Percentiles rank a stretch among this genome's conserved stretches.
These are phyloP conservation scores for Tridacna gigas DNA, from an alignment of 2,888 invertebrate genomes.

Conservation along the genomic window DNA sequence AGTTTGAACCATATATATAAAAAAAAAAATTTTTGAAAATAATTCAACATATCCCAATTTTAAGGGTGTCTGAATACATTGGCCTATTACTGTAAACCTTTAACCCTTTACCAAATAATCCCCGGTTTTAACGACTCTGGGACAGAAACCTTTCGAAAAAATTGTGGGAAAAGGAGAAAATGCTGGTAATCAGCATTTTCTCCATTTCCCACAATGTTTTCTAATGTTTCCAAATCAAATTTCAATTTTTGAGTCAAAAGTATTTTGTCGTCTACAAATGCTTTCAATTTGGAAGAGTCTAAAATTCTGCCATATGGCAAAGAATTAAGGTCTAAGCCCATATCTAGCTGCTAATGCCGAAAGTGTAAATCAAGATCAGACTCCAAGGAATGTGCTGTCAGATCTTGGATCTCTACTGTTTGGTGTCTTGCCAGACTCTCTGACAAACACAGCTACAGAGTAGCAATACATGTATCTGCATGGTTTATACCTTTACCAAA, in stretches of 20 bases:
- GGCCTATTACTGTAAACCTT: no score
- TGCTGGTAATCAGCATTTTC: neutral
- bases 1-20: no score
- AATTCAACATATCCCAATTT: no score
- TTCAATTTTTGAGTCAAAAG: neutral
- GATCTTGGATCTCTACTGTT: no score
- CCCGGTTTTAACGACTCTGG: neutral
- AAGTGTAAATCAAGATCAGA: neutral
- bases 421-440: no score
- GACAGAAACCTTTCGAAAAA: neutral
- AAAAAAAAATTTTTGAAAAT: no score
- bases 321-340: neutral
- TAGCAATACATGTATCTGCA: no score
- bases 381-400: no score
- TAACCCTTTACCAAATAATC: neutral
- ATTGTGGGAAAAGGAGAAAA: constrained; percentile 9
- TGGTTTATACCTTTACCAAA: no score
- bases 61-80: no score
- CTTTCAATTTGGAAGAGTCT: neutral
- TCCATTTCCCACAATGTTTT: neutral
- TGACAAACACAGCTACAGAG: no score
- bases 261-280: neutral
- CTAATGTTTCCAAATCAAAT: neutral
- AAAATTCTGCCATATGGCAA: neutral
- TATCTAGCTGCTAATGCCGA: no score